phyloP scores from a whole-genome alignment of 1,140 invertebrate species.

The Ceratosolen fusciceps region DNA sequence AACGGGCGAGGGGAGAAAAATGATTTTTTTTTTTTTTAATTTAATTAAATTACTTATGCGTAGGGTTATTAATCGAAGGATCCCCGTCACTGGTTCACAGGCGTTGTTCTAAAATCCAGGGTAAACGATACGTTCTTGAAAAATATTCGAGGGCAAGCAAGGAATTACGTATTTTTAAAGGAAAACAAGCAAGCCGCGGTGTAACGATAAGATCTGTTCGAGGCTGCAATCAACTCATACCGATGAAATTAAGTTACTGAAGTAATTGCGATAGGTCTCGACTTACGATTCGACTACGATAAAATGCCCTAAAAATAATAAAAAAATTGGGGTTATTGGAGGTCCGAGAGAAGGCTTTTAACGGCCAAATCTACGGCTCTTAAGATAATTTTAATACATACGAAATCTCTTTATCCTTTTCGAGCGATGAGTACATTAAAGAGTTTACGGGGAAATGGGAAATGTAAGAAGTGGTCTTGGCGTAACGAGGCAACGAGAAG shows the following conservation, averaged over 20 bases:
- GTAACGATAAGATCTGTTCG: neutral
- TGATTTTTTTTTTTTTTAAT: too few relatives aligned
- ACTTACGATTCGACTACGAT: neutral
- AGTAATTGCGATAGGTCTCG: neutral
- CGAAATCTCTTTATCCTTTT: neutral
- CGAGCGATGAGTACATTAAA: too few relatives aligned
- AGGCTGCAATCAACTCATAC: neutral
- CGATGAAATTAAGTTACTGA: neutral
- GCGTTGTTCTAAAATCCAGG: neutral
- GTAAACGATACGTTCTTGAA: neutral
- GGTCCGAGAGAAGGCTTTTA: neutral
- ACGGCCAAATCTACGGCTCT: neutral
- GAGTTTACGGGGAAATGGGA: too few relatives aligned
- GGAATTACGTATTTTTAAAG: neutral
- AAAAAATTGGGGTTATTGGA: neutral
- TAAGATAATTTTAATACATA: neutral
- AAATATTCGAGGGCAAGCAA: neutral
- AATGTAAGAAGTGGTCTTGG: too few relatives aligned
- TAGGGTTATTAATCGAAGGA: neutral
- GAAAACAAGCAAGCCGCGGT: neutral
- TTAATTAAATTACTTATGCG: neutral
- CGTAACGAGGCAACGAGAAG: too few relatives aligned
- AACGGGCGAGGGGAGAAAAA: too few relatives aligned
- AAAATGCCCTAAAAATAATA: neutral
- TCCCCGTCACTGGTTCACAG: neutral